A percentile compares a stretch with the other conserved stretches of the same genome.
Conservation (phyloP, 2,888 invertebrate genomes). For the Brachynemurus nebulosus region DNA sequence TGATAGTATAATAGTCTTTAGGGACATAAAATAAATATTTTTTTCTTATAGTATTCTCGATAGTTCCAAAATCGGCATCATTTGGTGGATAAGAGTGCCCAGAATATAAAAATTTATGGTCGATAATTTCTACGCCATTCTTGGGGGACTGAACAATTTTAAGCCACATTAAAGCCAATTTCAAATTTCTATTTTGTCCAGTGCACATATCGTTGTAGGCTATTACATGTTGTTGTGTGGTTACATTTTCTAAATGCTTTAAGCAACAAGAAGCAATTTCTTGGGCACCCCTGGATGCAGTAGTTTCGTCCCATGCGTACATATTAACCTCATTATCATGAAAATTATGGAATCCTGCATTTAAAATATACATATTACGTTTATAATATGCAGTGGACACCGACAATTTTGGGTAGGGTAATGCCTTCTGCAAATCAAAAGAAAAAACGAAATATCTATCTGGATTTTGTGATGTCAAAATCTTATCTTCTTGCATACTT, state of each 20-base stretch:
- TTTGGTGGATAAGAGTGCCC: conserved; percentile 15
- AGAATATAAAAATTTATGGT: conserved; percentile 16
- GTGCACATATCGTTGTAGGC: background rate
- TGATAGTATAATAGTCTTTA: conserved; percentile 15
- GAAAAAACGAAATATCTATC: too few relatives aligned
- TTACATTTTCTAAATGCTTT: background rate
- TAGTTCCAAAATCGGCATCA: conserved; percentile 14
- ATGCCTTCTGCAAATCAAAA: too few relatives aligned
- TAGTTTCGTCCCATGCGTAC: background rate
- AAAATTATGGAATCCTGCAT: too few relatives aligned
- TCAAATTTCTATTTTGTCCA: background rate
- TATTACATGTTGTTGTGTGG: background rate
- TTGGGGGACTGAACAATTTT: background rate
- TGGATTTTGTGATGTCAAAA: too few relatives aligned
- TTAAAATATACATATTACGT: too few relatives aligned
- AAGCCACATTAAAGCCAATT: background rate
- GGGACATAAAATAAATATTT: conserved; percentile 10
- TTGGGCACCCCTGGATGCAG: background rate
- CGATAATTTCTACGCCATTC: conserved; percentile 15
- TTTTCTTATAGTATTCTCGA: conserved; percentile 9
- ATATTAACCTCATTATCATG: too few relatives aligned
- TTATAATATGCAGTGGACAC: too few relatives aligned
- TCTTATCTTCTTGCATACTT: too few relatives aligned
- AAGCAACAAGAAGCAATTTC: background rate
- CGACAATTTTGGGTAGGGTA: too few relatives aligned